phyloP scores from a whole-genome alignment of 2,113 vertebrate species.

The Bufo gargarizans region DNA sequence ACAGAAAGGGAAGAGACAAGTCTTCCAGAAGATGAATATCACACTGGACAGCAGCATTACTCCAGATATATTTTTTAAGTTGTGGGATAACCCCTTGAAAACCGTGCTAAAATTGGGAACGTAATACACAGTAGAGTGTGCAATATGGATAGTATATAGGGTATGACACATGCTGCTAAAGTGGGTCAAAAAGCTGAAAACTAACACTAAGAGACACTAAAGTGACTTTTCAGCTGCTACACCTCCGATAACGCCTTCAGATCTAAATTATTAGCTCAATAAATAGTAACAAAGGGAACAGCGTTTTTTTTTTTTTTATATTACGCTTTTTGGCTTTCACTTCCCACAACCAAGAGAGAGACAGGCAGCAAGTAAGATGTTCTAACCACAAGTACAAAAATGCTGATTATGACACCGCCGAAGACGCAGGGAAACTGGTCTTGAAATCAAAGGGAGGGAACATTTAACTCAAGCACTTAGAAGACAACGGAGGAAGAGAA shows the following conservation, averaged over 20 bases:
- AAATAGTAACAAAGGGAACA: not conserved
- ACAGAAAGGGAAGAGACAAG: too few species aligned
- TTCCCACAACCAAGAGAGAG: not conserved
- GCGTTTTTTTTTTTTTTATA: not conserved
- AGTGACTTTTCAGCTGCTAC: not conserved
- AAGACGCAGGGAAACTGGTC: not conserved
- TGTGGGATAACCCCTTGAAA: too few species aligned
- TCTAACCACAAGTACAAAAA: conserved; percentile 30
- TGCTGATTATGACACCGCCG: conserved; percentile 47
- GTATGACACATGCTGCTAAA: not conserved
- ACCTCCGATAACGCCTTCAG: not conserved
- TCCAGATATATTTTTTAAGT: too few species aligned
- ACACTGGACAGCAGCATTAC: too few species aligned
- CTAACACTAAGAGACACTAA: not conserved
- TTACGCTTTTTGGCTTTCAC: not conserved
- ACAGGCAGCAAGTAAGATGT: not conserved
- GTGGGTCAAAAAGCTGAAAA: not conserved
- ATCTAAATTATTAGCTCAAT: not conserved
- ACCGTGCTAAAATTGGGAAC: too few species aligned
- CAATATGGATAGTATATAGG: not conserved
- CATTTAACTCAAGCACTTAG: conserved; percentile 2
- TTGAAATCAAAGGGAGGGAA: conserved; percentile 48
- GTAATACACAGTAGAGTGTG: too few species aligned
- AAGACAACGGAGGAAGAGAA: not conserved
- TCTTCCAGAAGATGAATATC: too few species aligned